Percentiles rank a stretch among this genome's conserved stretches.
These are phyloP conservation scores for Micropoecilia bifurca DNA, from an alignment of 2,797 vertebrate species.

Conservation along the genomic window DNA sequence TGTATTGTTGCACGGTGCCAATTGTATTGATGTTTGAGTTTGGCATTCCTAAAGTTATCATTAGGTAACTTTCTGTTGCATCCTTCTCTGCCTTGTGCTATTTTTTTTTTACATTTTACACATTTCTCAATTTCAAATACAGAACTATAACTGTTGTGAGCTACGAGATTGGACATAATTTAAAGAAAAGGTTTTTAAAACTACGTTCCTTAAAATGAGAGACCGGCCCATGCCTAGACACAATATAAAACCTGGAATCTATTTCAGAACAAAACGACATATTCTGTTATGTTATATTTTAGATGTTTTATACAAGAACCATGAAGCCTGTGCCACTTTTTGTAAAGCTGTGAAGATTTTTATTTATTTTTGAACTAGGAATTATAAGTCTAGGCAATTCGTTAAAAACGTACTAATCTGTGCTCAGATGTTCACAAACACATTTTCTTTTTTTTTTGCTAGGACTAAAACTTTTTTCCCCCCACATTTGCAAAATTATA, in stretches of 20 bases:
- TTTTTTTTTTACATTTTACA: not conserved
- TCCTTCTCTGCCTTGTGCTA: not conserved
- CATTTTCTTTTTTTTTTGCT: not conserved
- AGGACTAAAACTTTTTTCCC: rapidly evolving
- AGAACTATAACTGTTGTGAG: not conserved
- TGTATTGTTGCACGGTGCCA: not conserved
- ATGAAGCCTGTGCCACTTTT: not conserved
- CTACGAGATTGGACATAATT: not conserved
- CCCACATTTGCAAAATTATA: conserved; percentile 20
- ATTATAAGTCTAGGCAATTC: not conserved
- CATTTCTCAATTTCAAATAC: not conserved
- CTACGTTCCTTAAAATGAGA: not conserved
- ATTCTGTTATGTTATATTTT: conserved; percentile 1
- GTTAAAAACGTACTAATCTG: conserved; percentile 14
- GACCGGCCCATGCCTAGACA: not conserved
- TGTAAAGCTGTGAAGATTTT: conserved; percentile 6
- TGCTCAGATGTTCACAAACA: conserved; percentile 20
- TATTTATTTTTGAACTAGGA: not conserved
- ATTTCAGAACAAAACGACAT: not conserved
- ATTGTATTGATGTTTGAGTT: not conserved
- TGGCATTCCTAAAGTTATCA: not conserved
- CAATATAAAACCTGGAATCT: not conserved
- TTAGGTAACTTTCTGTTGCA: not conserved
- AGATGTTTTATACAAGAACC: not conserved
- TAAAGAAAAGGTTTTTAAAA: not conserved